Conservation (phyloP, 92 coral and sea anemone species). For the Ricordea florida region DNA sequence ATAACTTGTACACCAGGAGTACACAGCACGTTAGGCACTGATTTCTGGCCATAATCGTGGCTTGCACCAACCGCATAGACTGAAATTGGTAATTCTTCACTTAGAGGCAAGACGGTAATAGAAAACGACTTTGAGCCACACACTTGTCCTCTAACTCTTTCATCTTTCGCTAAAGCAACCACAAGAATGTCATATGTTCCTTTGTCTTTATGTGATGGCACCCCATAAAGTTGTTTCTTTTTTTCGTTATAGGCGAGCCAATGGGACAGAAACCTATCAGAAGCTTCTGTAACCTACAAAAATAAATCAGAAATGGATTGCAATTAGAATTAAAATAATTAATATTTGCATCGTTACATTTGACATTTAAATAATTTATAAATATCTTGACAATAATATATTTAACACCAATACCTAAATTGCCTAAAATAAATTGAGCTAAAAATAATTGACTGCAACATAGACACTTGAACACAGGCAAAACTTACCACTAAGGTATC, state of each 20-base stretch:
- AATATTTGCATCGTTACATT: too few relatives aligned
- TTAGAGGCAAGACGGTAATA: conserved; percentile 56
- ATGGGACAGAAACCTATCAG: conserved; percentile 71
- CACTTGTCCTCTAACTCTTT: conserved; percentile 52
- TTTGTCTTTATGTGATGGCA: conserved; percentile 72
- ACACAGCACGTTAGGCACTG: conserved; percentile 49
- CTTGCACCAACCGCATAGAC: conserved; percentile 17
- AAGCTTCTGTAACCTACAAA: conserved; percentile 75
- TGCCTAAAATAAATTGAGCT: too few relatives aligned
- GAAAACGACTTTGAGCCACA: conserved; percentile 86
- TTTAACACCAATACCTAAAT: too few relatives aligned
- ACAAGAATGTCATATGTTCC: conserved; percentile 78
- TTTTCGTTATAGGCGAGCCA: conserved; percentile 79
- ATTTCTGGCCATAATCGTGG: conserved; percentile 11
- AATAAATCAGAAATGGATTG: neutral
- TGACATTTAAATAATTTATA: too few relatives aligned
- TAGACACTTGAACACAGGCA: neutral
- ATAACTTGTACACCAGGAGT: conserved; percentile 65
- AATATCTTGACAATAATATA: too few relatives aligned
- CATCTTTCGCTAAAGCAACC: conserved; percentile 75
- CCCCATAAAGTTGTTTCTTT: conserved; percentile 72
- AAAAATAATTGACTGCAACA: neutral
- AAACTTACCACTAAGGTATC: conserved; percentile 80
- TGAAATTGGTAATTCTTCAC: conserved; percentile 40
- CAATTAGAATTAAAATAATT: too few relatives aligned